Evolutionary conservation across 2,888 invertebrate genomes (phyloP), one percentile per base, ranked within the genome.

Genomic region (Spodoptera picta): DNA sequence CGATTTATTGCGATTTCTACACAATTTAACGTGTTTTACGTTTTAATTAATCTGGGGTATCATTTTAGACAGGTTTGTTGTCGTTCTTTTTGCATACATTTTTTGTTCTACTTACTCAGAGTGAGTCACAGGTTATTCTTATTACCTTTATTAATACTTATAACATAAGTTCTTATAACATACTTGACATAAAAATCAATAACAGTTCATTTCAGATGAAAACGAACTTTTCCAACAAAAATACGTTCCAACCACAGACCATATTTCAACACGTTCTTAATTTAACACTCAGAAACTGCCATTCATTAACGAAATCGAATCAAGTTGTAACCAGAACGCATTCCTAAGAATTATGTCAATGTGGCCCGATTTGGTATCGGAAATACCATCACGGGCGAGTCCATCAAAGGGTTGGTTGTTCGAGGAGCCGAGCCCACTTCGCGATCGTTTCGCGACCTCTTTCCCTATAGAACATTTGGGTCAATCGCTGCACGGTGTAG

Each of bases 381-480:
- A 84, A 82, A 75, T 77, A 66, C 65, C 75, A 73, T 63, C 77
- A 73, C 70, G 67, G 70, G 74, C 58, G 61, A 72, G 62, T 65
- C 76, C 71, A 76, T 83, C 82, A 87, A 87, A 85, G 86, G 80
- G 81, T 81, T 71, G 81, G 69, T 80, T 75, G 73, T 73, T 65
- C 65, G 67, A 47, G 79, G 55, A 75, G 76, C 80, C 82, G 76
- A 81, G 73, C 81, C 79, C 73, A 66, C 69, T 79, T 69, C 53
- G 61, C 60, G 50, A 61, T 48, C 70, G 66, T 64, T 74, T 71
- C 71, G 73, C 79, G 85, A 81, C 84, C 86, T 83, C 79, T 74
- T 81, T 85, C 74, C 66, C 79, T 79, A 83, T 87, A 86, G 82
- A 82, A 64, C 74, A 89, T 90, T 87, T 87, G 80, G 89, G 90